Evolutionary conservation across 2,113 vertebrate species (phyloP), one percentile per base, ranked within the genome.

Genomic region (Synchiropus splendidus): DNA sequence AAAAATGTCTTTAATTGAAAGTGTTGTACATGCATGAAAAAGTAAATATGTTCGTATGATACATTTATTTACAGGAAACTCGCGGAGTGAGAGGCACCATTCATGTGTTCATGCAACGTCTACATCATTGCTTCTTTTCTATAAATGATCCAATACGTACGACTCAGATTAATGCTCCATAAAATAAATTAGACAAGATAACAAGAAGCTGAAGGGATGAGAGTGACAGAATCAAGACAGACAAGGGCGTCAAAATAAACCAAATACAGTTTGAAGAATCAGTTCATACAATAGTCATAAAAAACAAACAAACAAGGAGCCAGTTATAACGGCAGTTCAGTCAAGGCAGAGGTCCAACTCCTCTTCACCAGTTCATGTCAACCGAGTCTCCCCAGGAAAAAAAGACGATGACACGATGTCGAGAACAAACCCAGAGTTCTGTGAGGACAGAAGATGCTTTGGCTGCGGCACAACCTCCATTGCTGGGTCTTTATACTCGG

Each of bases 21-120:
- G 72, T 70, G 82, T 83, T 85, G 68, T 72, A 83, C 85, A 87
- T 87, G 83, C 85, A 87, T 86, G 82, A 67, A 85, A 85, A 87
- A 85, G 82, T 85, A 84, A 81, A 83, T 85, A 84, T 80, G 83
- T 83, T 84, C 77, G 80, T 85, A 85, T 86, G 69, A 78, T 84
- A 87, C 85, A 86, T 63, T 80, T 86, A 85, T 86, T 77, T 86
- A 87, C 83, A 86, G 44, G 67, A 82, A 54, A 77, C 73, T 45
- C 56, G 81, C 64, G 83, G 80, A 85, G 79, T 78, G 83, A 79
- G 75, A 80, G 70, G 73, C 80, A 76, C 51, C 61, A 72, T 60
- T 62, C 68, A 78, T 73, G 72, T 49, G 53, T 42, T 44, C 43
- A 56, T 58, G 52, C 52, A 75, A 75, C 40, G 48, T 63, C 75